These are phyloP conservation scores for Drosophila austrosaltans DNA, from an alignment of 2,888 invertebrate genomes.

Conservation along the genomic window DNA sequence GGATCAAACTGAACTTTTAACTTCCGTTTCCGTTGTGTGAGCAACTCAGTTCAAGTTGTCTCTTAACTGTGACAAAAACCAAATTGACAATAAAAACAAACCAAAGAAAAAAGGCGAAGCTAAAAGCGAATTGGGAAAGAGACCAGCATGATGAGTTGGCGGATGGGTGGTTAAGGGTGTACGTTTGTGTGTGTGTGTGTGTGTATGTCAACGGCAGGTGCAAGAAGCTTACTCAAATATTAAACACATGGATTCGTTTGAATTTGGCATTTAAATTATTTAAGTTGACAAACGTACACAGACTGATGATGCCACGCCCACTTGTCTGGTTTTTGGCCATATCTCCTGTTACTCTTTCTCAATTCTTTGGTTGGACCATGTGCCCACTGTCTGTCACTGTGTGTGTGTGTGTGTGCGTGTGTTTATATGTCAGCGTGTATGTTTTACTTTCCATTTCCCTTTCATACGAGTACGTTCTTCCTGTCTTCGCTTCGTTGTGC, in stretches of 20 bases:
- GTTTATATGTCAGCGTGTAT: constrained; percentile 3
- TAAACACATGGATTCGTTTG: constrained; percentile 62
- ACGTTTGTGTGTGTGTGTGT: no score
- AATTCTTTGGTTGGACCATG: constrained; percentile 10
- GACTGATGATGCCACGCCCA: constrained; percentile 49
- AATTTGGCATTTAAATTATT: constrained; percentile 73
- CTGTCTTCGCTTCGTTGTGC: constrained; percentile 22
- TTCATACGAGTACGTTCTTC: constrained; percentile 35
- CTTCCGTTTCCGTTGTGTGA: constrained; percentile 62
- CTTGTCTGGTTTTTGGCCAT: constrained; percentile 27
- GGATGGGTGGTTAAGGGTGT: constrained; percentile 15
- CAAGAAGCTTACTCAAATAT: constrained; percentile 59
- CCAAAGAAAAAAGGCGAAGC: constrained; percentile 7
- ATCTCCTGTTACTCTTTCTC: background rate
- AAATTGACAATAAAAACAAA: constrained; percentile 46
- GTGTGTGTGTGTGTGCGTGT: constrained; percentile 10
- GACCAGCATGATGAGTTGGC: constrained; percentile 9
- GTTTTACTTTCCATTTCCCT: constrained; percentile 42
- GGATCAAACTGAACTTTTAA: constrained; percentile 51
- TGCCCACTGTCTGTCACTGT: background rate
- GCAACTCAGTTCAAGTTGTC: constrained; percentile 35
- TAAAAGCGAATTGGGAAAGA: constrained; percentile 18
- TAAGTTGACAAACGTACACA: constrained; percentile 67
- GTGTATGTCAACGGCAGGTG: constrained; percentile 10
- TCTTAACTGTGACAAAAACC: constrained; percentile 36